These are phyloP conservation scores for rabbit (Oryctolagus cuniculus) DNA, from an alignment of 2,113 vertebrate genomes.

Conservation along the genomic window DNA sequence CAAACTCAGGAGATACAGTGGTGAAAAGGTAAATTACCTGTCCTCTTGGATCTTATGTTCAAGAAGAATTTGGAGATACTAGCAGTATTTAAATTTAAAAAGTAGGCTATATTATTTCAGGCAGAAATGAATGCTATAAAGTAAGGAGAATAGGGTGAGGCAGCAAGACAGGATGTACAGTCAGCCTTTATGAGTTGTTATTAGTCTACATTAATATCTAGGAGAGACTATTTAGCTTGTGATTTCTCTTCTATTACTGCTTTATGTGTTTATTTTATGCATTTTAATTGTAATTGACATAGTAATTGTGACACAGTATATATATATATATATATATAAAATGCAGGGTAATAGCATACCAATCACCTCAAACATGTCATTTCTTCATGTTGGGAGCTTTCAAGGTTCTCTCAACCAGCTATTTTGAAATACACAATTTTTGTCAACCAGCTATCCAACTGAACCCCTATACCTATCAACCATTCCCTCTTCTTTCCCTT, in stretches of 20 bases:
- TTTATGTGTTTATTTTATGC: neutral
- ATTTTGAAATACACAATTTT: too few relatives aligned
- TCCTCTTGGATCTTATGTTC: neutral
- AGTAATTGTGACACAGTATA: too few relatives aligned
- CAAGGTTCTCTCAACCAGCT: too few relatives aligned
- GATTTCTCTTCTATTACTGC: neutral
- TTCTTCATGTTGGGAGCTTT: too few relatives aligned
- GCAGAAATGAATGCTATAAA: neutral
- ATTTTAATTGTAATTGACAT: too few relatives aligned
- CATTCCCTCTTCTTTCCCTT: too few relatives aligned
- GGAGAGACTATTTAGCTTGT: neutral
- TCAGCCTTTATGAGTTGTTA: neutral
- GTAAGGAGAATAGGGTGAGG: neutral
- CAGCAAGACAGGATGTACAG: neutral
- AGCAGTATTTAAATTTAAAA: neutral
- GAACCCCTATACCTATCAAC: too few relatives aligned
- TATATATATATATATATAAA: too few relatives aligned
- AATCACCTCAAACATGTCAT: too few relatives aligned
- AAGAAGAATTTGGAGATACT: neutral
- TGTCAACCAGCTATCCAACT: too few relatives aligned
- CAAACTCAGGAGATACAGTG: neutral
- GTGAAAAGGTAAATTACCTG: neutral
- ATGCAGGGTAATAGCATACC: too few relatives aligned
- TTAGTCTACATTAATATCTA: neutral
- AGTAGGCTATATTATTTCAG: neutral